Conservation (phyloP, 2,888 invertebrate genomes). For the Tachina fera region DNA sequence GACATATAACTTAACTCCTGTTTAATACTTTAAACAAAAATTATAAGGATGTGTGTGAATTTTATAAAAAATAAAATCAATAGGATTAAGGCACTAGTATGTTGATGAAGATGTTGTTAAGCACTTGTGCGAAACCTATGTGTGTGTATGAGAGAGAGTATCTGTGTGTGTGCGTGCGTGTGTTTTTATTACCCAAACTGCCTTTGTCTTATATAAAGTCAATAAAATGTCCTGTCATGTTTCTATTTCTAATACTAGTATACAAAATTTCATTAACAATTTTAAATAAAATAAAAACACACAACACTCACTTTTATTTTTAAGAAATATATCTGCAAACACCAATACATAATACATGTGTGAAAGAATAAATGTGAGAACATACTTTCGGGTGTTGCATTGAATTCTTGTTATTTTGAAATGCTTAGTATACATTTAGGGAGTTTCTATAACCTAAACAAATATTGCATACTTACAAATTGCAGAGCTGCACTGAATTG, state of each 20-base stretch:
- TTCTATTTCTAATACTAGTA: conserved; percentile 37
- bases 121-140: background rate
- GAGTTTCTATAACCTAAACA: conserved; percentile 13
- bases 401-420: background rate
- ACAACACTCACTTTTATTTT: background rate
- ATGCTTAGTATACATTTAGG: conserved; percentile 11
- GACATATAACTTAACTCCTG: background rate
- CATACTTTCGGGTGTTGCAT: conserved; percentile 39
- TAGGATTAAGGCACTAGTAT: conserved; percentile 66
- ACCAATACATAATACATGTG: background rate
- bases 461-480: conserved; percentile 21
- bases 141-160: background rate
- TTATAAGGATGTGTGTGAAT: conserved; percentile 34
- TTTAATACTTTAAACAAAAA: conserved; percentile 36
- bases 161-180: background rate
- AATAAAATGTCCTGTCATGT: conserved; percentile 54
- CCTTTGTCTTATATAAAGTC: conserved; percentile 33
- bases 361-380: background rate
- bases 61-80: conserved; percentile 51
- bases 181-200: background rate
- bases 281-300: conserved; percentile 38
- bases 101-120: conserved; percentile 44
- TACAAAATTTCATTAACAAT: conserved; percentile 65
- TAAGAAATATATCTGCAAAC: background rate
- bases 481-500: conserved; percentile 3